Evolutionary conservation across 1,140 invertebrate species (phyloP).

Genomic region (Eueides isabella): DNA sequence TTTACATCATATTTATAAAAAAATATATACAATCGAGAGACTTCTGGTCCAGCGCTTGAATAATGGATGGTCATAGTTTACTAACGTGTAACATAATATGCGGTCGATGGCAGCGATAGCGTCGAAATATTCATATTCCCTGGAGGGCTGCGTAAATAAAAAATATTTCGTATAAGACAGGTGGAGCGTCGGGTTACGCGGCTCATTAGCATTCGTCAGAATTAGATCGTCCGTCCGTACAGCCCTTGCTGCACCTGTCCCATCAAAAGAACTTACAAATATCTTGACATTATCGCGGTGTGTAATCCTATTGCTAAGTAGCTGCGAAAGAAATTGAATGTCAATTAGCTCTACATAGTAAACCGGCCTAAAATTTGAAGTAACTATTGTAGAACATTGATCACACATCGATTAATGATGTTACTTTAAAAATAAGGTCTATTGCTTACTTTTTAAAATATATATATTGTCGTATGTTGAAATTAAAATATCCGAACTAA

Average conservation of each 20-base stretch:
- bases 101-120: constrained; percentile 66
- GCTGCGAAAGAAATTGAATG: constrained; percentile 33
- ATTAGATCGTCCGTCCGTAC: constrained; percentile 59
- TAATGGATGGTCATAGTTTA: constrained; percentile 70
- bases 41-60: constrained; percentile 50
- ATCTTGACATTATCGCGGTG: constrained; percentile 49
- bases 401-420: not conserved
- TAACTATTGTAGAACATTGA: not conserved
- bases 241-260: constrained; percentile 59
- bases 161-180: constrained; percentile 77
- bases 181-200: constrained; percentile 75
- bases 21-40: constrained; percentile 32
- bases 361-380: not conserved
- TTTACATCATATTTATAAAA: not conserved
- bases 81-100: constrained; percentile 73
- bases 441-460: not conserved
- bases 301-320: constrained; percentile 51
- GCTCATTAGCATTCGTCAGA: constrained; percentile 73
- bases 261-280: constrained; percentile 46
- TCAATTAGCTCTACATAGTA: constrained; percentile 23
- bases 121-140: constrained; percentile 74
- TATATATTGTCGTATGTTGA: not conserved
- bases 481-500: too few species aligned
- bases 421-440: not conserved
- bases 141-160: constrained; percentile 76